These are phyloP conservation scores for Masticophis lateralis DNA, from an alignment of 2,797 vertebrate genomes.

Conservation along the genomic window DNA sequence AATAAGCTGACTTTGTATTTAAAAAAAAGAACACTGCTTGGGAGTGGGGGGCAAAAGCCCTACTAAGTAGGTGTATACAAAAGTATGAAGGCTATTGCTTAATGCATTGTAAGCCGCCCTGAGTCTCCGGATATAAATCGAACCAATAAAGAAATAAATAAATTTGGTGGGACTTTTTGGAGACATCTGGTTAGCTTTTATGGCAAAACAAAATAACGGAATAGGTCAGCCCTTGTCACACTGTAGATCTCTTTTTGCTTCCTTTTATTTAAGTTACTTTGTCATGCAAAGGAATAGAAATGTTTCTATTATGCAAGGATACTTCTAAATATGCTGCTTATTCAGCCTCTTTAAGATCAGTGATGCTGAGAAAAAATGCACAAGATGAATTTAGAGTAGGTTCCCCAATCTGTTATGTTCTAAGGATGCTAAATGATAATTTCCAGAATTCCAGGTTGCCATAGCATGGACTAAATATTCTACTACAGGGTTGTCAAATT, in stretches of 20 bases:
- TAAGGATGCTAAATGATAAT: neutral
- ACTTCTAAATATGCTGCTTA: neutral
- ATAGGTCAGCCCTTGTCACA: neutral
- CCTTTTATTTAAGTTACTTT: neutral
- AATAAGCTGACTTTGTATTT: no score
- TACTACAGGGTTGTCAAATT: no score
- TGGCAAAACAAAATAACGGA: neutral
- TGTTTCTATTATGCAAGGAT: neutral
- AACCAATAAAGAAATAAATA: no score
- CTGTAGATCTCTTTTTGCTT: neutral
- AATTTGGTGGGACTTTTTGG: neutral
- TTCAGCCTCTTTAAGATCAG: neutral
- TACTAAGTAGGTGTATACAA: no score
- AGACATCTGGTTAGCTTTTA: neutral
- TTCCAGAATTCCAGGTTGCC: neutral
- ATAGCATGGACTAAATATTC: neutral
- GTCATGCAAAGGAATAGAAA: neutral
- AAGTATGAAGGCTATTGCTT: no score
- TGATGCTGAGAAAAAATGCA: neutral
- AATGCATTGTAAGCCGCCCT: no score
- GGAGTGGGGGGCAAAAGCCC: no score
- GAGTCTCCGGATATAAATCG: no score
- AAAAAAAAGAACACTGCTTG: no score
- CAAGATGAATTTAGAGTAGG: no score
- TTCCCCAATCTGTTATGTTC: neutral